Evolutionary conservation across 2,113 vertebrate species (phyloP), one percentile per base, ranked within the genome.

Genomic region (Poeciliopsis prolifica): DNA sequence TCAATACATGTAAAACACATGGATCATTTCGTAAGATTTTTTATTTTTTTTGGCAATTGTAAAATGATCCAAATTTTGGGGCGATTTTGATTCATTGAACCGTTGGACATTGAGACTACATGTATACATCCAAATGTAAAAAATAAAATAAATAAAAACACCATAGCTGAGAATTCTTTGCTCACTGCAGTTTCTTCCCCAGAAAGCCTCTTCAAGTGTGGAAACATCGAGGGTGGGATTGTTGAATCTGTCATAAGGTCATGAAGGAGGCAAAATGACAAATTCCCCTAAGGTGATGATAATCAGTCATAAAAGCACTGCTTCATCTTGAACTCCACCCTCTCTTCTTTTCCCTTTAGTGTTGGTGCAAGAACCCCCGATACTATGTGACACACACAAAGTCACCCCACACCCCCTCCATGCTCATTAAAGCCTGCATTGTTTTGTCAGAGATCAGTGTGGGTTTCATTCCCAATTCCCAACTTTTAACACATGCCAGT

Each of bases 401-500:
- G 65, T 26, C 72, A 71, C 51, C 89, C 88, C 84, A 91, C 35
- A 74, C 91, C 92, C 94, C 94, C 91, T 93, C 94, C 86, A 90
- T 87, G 85, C 92, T 95, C 94, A 95, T 95, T 97, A 97, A 97
- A 97, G 94, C 92, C 87, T 75, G 94, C 91, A 96, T 96, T 97
- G 96, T 97, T 97, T 95, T 90, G 91, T 19, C 93, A 84, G 92
- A 87, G 95, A 95, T 97, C 96, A 97, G 84, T 92, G 94, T 88
- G 86, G 94, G 94, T 96, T 96, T 96, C 94, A 95, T 94, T 95
- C 93, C 92, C 88, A 84, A 95, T 94, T 95, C 93, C 92, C 88
- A 84, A 93, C 95, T 86, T 95, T 48, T 94, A 94, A 95, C 92
- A 88, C 93, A 95, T 86, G 95, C 78, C 88, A 89, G 80, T 92